Conservation (phyloP, 2,888 invertebrate genomes). For the Eristalis intricaria region DNA sequence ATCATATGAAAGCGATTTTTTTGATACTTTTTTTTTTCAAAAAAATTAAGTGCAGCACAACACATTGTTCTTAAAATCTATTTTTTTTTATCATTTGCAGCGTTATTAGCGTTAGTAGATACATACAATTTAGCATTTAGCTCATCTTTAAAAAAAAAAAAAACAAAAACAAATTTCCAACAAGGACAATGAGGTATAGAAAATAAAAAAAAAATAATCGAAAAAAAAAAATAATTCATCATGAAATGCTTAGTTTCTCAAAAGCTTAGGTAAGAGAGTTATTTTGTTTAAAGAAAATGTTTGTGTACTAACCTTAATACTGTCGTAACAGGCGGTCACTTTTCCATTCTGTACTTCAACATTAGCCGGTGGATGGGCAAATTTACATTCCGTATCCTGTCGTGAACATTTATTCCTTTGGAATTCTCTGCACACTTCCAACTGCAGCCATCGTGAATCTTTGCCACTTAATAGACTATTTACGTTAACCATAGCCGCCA, state of each 20-base stretch:
- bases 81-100: constrained; percentile 28
- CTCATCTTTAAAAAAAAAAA: constrained; percentile 24
- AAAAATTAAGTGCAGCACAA: constrained; percentile 40
- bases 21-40: constrained; percentile 9
- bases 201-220: constrained; percentile 8
- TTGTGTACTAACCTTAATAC: constrained; percentile 95
- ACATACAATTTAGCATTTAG: constrained; percentile 58
- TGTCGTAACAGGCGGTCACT: constrained; percentile 99
- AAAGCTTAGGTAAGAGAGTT: constrained; percentile 12
- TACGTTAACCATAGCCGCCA: constrained; percentile 97
- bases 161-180: constrained; percentile 27
- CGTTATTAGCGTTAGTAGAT: constrained; percentile 60
- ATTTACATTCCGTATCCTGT: constrained; percentile 99
- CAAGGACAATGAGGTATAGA: constrained; percentile 47
- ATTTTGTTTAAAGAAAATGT: not conserved
- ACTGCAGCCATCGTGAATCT: constrained; percentile 99
- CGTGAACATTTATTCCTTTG: constrained; percentile 99
- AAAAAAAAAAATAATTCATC: not conserved
- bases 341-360: constrained; percentile 99
- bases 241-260: constrained; percentile 48
- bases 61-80: constrained; percentile 41
- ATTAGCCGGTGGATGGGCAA: constrained; percentile 99
- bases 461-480: constrained; percentile 98
- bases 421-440: constrained; percentile 99
- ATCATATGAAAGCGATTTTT: constrained; percentile 38